Evolutionary conservation across 35 echinoderm and acorn worm species (phyloP), one percentile per base, ranked within the genome.

Genomic region (Acanthaster planci): DNA sequence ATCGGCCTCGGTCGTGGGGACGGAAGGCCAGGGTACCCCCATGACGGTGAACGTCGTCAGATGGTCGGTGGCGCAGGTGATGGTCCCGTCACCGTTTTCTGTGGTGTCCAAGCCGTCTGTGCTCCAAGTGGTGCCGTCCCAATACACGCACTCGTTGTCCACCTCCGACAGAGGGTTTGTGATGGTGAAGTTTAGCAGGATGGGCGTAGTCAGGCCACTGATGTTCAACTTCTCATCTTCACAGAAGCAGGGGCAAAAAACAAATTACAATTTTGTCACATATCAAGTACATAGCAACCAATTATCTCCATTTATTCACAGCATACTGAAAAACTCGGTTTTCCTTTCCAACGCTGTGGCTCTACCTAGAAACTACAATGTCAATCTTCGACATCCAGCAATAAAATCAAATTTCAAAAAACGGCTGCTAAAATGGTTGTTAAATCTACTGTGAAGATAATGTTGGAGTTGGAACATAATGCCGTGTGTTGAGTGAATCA

Each of bases 11-110:
- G 90, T 92, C 55, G 90, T 82, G 4, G 42, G 12, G 12, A 6
- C 42, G 42, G 4, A 6, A 4, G 76, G 82, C n/a, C 89, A 9
- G 2, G 92, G 92, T 15, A 85, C 36, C 3, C 87, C 88, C 19
- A 91, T 87, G 53, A 91, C 85, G 10, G 84, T 87, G 53, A 95
- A 95, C 34, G 44, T 55, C 17, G 89, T 88, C 26, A 95, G 60
- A 85, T 95, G 93, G 38, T 87, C 56, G 1, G 78, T 83, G 35
- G 72, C 34, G 38, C 93, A 95, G 23, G 78, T 56, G 7, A 95
- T 72, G 7, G 79, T 80, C 27, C 79, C 76, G 31, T 7, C 26
- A 8, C n/a, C 40, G 10, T 87, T 77, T 1, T 40, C 21, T 15
- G 34, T 83, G 27, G 80, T 87, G 7, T 55, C 40, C 16, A 95